Evolutionary conservation across 2,113 vertebrate genomes (phyloP).

Genomic region (Centropus bengalensis): DNA sequence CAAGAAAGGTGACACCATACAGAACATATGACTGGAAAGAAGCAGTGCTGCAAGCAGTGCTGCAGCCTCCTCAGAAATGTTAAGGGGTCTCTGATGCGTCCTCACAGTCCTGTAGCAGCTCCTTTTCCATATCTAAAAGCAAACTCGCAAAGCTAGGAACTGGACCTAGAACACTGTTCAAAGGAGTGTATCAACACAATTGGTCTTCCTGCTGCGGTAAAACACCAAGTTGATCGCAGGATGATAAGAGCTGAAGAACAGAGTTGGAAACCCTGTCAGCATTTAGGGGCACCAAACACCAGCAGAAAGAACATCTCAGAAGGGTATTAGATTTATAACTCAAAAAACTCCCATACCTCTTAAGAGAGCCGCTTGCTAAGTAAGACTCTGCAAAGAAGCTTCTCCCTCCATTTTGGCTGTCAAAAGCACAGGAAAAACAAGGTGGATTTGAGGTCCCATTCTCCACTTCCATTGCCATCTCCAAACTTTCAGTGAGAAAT

Average conservation of each 20-base stretch:
- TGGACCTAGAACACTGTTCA: background rate
- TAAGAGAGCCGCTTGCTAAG: constrained; percentile 85
- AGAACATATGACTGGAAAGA: background rate
- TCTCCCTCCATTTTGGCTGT: constrained; percentile 70
- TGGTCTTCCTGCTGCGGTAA: background rate
- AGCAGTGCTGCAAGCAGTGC: background rate
- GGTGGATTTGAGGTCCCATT: constrained; percentile 69
- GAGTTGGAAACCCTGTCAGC: background rate
- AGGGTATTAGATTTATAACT: background rate
- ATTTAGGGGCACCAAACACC: background rate
- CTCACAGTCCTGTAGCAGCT: background rate
- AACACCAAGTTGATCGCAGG: background rate
- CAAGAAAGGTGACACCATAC: background rate
- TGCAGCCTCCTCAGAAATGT: background rate
- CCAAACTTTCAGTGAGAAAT: constrained; percentile 78
- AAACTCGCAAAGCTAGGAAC: background rate
- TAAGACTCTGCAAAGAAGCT: constrained; percentile 84
- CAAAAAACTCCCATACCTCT: constrained; percentile 77
- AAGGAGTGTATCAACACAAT: background rate
- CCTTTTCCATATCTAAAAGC: background rate
- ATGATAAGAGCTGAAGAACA: background rate
- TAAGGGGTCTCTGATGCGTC: background rate
- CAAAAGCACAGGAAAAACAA: constrained; percentile 85
- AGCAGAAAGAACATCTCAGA: background rate
- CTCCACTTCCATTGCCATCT: constrained; percentile 74